Conservation (phyloP, 2,113 vertebrate species). For the Ciconia maguari region DNA sequence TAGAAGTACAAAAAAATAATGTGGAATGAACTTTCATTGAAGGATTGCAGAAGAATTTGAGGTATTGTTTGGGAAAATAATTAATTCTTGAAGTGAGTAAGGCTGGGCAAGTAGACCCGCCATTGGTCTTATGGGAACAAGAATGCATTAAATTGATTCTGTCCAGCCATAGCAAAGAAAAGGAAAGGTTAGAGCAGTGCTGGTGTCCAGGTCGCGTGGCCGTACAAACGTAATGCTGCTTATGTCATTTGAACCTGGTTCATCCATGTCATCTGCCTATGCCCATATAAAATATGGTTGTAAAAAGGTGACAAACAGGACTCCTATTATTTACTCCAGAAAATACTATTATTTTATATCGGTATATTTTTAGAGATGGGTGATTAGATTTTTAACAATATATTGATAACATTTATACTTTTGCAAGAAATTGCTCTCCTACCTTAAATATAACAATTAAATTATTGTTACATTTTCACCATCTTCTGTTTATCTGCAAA, state of each 20-base stretch:
- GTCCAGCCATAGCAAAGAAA: background rate
- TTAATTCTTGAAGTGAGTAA: background rate
- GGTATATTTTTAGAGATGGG: background rate
- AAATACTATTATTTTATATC: background rate
- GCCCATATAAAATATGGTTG: background rate
- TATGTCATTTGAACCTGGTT: background rate
- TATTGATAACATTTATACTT: background rate
- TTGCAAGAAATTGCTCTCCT: background rate
- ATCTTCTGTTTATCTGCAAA: background rate
- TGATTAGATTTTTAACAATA: background rate
- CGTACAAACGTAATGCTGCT: background rate
- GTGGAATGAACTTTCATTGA: background rate
- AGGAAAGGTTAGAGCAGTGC: background rate
- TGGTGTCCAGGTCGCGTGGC: background rate
- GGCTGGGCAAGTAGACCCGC: background rate
- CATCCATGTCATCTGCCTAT: background rate
- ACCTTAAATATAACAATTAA: background rate
- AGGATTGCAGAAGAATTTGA: background rate
- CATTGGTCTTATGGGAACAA: background rate
- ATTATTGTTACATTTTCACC: background rate
- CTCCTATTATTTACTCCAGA: too few relatives aligned
- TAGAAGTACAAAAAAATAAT: background rate
- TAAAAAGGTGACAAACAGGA: background rate
- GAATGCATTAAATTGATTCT: background rate
- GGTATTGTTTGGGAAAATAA: background rate